phyloP scores from a whole-genome alignment of 1,140 invertebrate species.

The Gyrodactylus bullatarudis region DNA sequence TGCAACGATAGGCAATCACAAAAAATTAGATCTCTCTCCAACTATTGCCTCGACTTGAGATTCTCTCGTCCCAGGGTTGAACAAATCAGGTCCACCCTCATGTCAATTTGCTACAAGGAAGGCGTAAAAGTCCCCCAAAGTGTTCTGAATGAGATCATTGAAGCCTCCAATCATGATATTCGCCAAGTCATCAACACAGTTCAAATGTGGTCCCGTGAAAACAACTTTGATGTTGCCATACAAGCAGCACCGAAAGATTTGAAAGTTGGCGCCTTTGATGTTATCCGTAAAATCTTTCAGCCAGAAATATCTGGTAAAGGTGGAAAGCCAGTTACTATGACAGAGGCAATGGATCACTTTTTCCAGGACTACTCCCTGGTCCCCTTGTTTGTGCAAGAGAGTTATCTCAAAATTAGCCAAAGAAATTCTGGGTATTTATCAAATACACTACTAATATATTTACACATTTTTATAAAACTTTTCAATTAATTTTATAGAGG shows the following conservation, averaged over 20 bases:
- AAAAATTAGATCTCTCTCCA: constrained; percentile 64
- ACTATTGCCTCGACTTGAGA: constrained; percentile 69
- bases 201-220: constrained; percentile 1
- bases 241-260: neutral
- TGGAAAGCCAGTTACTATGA: constrained; percentile 31
- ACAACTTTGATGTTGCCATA: neutral
- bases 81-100: constrained; percentile 62
- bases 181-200: constrained; percentile 31
- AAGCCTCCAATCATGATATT: constrained; percentile 57
- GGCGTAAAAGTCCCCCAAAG: constrained; percentile 36
- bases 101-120: constrained; percentile 64
- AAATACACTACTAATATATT: neutral
- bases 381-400: constrained; percentile 84
- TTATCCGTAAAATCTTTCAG: constrained; percentile 48
- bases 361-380: constrained; percentile 80
- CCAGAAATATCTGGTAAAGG: constrained; percentile 16
- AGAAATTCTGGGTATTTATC: constrained; percentile 24
- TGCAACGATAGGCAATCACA: constrained; percentile 76
- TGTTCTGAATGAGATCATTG: constrained; percentile 44
- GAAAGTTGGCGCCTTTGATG: constrained; percentile 48
- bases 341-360: constrained; percentile 53
- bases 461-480: neutral
- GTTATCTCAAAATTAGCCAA: constrained; percentile 28
- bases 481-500: too few species aligned
- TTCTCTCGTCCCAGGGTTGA: constrained; percentile 46